A percentile compares a stretch with the other conserved stretches of the same genome.
Conservation (phyloP, 2,797 vertebrate genomes). For the Trachops cirrhosus region DNA sequence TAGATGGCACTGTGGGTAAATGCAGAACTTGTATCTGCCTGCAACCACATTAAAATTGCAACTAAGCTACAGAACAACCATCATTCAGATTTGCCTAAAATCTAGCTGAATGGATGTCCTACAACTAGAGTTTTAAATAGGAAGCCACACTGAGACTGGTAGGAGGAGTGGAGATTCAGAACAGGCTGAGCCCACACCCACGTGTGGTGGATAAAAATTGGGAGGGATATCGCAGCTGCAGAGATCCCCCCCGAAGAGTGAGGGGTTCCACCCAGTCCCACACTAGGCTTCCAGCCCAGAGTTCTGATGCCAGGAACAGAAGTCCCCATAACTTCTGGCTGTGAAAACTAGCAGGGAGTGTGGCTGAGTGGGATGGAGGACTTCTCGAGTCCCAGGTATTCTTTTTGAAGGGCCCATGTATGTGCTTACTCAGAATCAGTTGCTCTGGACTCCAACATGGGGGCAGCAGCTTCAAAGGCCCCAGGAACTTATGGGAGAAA, state of each 20-base stretch:
- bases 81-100: neutral
- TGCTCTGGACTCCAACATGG: neutral
- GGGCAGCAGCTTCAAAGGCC: neutral
- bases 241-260: neutral
- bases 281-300: neutral
- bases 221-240: neutral
- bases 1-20: neutral
- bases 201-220: neutral
- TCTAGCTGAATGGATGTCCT: neutral
- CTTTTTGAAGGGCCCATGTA: neutral
- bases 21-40: neutral
- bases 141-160: neutral
- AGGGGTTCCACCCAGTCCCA: neutral
- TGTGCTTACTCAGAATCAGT: neutral
- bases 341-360: neutral
- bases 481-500: neutral
- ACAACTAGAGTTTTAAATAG: neutral
- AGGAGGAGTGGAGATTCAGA: neutral
- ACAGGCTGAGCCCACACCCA: neutral
- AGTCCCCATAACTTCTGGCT: neutral
- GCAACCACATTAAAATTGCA: neutral
- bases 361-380: neutral
- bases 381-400: neutral
- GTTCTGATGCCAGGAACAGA: neutral
- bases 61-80: neutral